Conservation (phyloP, 1,140 invertebrate genomes). For the Hypsibius dujardini region DNA sequence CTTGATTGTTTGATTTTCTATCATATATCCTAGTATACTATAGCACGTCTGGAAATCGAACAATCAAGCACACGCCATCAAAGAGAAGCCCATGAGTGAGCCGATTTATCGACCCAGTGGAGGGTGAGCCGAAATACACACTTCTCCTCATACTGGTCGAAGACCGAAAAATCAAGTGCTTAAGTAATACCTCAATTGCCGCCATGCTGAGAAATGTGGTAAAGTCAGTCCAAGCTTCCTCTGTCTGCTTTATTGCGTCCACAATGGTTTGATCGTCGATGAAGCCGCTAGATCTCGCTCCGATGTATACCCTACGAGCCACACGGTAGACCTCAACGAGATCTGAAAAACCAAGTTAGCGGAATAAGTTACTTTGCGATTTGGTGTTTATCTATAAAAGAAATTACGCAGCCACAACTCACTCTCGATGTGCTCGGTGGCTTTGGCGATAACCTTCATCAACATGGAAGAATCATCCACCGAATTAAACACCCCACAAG, state of each 20-base stretch:
- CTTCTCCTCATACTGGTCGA: not conserved
- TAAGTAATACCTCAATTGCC: not conserved
- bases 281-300: slow-evolving; percentile 31
- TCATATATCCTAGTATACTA: not conserved
- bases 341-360: slow-evolving; percentile 29
- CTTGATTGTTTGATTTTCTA: slow-evolving; percentile 7
- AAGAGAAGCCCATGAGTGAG: no score
- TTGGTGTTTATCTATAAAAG: not conserved
- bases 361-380: not conserved
- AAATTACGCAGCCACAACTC: not conserved
- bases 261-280: slow-evolving; percentile 30
- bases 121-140: no score
- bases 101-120: no score
- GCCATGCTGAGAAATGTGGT: slow-evolving; percentile 15
- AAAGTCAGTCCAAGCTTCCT: slow-evolving; percentile 19
- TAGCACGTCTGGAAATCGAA: no score
- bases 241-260: slow-evolving; percentile 6
- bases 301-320: slow-evolving; percentile 30
- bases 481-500: not conserved
- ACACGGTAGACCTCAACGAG: slow-evolving; percentile 37
- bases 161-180: no score
- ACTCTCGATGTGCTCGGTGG: not conserved
- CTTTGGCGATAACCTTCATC: not conserved
- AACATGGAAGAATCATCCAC: not conserved
- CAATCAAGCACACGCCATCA: no score